A percentile compares a stretch with the other conserved stretches of the same genome.
These are phyloP conservation scores for Tetraodon nigroviridis DNA, from an alignment of 2,113 vertebrate genomes.

Conservation along the genomic window DNA sequence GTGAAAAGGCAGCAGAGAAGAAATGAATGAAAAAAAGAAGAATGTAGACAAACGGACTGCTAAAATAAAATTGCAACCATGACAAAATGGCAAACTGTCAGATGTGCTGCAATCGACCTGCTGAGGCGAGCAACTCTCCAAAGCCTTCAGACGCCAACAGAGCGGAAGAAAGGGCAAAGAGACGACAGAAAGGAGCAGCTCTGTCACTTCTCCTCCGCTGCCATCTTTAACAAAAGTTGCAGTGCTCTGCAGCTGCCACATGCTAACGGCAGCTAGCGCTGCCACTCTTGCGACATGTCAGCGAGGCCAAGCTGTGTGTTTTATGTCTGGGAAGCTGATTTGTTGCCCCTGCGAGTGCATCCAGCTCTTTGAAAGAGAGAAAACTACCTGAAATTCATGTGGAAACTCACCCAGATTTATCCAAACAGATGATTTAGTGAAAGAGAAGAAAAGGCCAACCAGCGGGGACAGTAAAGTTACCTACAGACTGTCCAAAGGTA, in stretches of 20 bases:
- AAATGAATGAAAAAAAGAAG: background rate
- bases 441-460: no score
- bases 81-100: slow-evolving; percentile 38
- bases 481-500: no score
- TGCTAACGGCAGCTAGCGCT: slow-evolving; percentile 46
- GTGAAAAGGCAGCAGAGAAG: slow-evolving; percentile 34
- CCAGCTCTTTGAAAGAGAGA: no score
- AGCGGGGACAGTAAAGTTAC: no score
- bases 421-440: no score
- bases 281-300: slow-evolving; percentile 53
- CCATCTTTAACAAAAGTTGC: slow-evolving; percentile 39
- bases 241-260: slow-evolving; percentile 43
- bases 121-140: slow-evolving; percentile 23
- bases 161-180: slow-evolving; percentile 29
- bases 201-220: slow-evolving; percentile 43
- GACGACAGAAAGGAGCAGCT: slow-evolving; percentile 42
- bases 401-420: no score
- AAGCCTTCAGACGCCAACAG: slow-evolving; percentile 15
- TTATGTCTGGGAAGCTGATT: slow-evolving; percentile 16
- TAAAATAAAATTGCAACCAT: slow-evolving; percentile 23
- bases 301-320: slow-evolving; percentile 18
- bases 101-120: slow-evolving; percentile 29
- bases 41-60: slow-evolving; percentile 5
- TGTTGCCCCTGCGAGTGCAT: no score
- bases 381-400: no score